phyloP scores from a whole-genome alignment of 2,113 vertebrate species.

The Nycticryphes semicollaris region DNA sequence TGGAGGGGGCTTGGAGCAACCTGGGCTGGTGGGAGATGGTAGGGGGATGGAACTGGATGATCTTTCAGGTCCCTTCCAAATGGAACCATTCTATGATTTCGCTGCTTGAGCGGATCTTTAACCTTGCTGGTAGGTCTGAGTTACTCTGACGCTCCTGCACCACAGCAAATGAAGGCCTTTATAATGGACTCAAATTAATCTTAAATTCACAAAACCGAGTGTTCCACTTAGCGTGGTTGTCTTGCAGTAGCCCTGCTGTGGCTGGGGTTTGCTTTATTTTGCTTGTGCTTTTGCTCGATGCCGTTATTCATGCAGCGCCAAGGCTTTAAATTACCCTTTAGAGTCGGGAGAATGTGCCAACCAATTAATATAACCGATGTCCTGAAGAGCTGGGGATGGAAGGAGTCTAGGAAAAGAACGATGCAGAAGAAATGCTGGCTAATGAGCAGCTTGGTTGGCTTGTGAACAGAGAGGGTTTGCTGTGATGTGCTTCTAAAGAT shows the following conservation, averaged over 20 bases:
- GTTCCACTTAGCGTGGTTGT: neutral
- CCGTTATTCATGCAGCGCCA: neutral
- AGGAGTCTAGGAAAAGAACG: neutral
- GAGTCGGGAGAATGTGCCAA: neutral
- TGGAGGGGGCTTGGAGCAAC: no score
- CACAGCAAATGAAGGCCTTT: neutral
- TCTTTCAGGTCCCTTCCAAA: no score
- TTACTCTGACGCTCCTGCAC: neutral
- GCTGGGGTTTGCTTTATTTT: neutral
- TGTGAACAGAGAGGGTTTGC: neutral
- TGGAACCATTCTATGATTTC: neutral
- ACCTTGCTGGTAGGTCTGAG: neutral
- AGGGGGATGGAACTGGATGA: no score
- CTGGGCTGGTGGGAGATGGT: no score
- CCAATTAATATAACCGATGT: neutral
- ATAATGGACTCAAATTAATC: neutral
- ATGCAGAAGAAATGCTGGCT: neutral
- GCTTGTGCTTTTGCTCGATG: neutral
- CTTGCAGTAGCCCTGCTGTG: neutral
- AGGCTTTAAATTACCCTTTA: neutral
- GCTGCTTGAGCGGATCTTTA: neutral
- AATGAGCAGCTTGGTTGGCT: no score
- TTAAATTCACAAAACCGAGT: neutral
- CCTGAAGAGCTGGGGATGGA: neutral
- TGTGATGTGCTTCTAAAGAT: fast-evolving